Evolutionary conservation across 2,113 vertebrate genomes (phyloP).

Genomic region (Aix galericulata): DNA sequence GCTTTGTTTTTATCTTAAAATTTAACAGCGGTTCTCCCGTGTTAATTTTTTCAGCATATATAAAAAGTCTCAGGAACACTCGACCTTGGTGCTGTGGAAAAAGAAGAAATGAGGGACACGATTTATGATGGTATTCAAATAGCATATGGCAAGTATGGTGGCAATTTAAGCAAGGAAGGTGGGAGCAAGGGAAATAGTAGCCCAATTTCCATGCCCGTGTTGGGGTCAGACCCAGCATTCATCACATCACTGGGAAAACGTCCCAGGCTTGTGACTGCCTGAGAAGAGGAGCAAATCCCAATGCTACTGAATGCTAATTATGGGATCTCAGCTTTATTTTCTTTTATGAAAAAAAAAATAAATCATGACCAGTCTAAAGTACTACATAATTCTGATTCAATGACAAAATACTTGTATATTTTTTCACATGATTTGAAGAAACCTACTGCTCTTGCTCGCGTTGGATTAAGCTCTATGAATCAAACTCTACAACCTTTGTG

Average conservation of each 20-base stretch:
- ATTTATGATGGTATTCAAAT: background rate
- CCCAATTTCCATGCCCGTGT: rapidly evolving
- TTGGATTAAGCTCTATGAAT: background rate
- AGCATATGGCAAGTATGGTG: background rate
- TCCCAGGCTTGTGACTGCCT: background rate
- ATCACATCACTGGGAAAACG: background rate
- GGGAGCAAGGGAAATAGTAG: background rate
- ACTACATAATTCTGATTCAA: background rate
- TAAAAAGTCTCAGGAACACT: background rate
- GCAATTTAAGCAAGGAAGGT: background rate
- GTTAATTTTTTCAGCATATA: background rate
- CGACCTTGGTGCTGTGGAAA: background rate
- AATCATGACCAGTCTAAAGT: background rate
- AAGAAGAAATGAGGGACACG: background rate
- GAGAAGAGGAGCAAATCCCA: background rate
- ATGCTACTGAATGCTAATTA: background rate
- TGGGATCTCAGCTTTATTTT: background rate
- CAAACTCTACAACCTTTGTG: background rate
- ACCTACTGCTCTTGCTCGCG: background rate
- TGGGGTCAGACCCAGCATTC: background rate
- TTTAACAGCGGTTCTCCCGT: background rate
- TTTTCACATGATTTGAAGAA: background rate
- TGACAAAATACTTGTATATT: background rate
- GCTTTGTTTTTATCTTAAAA: background rate
- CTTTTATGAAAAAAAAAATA: too few relatives aligned